A percentile compares a stretch with the other conserved stretches of the same genome.
phyloP scores from a whole-genome alignment of 2,113 vertebrate genomes.

The Mormoops blainvillei region DNA sequence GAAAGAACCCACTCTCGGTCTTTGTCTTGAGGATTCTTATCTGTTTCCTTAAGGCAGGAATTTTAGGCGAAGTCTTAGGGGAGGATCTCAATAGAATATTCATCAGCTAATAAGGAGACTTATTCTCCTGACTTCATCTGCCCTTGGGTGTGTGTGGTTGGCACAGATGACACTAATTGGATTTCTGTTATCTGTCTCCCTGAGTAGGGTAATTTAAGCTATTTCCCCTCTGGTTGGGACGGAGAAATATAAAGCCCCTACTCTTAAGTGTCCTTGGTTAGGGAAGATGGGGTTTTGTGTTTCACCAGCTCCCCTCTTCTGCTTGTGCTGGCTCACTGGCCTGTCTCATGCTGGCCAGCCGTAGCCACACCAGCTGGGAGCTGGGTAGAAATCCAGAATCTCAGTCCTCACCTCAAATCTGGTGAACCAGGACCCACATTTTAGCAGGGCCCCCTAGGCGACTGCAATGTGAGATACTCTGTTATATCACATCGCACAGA shows the following conservation, averaged over 20 bases:
- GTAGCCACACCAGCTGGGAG: rapidly evolving
- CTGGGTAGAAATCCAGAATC: not conserved
- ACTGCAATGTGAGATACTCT: no score
- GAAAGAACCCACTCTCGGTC: not conserved
- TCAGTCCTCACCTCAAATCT: not conserved
- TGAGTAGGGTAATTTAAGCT: not conserved
- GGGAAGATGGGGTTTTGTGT: not conserved
- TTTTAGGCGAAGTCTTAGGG: no score
- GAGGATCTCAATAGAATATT: not conserved
- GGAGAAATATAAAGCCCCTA: not conserved
- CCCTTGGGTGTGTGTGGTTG: not conserved
- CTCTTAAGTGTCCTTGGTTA: not conserved
- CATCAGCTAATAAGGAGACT: not conserved
- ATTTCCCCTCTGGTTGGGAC: not conserved
- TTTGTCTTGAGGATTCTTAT: not conserved
- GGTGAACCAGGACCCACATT: not conserved
- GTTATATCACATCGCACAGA: not conserved
- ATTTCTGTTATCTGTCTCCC: not conserved
- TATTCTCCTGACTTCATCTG: not conserved
- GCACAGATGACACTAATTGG: not conserved
- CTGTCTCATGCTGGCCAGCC: not conserved
- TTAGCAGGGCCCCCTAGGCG: not conserved
- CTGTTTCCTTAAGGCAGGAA: not conserved
- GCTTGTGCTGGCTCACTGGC: not conserved
- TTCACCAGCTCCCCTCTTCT: not conserved